Evolutionary conservation across 2,888 invertebrate species (phyloP).

Genomic region (Cryptocheilus praepositus): DNA sequence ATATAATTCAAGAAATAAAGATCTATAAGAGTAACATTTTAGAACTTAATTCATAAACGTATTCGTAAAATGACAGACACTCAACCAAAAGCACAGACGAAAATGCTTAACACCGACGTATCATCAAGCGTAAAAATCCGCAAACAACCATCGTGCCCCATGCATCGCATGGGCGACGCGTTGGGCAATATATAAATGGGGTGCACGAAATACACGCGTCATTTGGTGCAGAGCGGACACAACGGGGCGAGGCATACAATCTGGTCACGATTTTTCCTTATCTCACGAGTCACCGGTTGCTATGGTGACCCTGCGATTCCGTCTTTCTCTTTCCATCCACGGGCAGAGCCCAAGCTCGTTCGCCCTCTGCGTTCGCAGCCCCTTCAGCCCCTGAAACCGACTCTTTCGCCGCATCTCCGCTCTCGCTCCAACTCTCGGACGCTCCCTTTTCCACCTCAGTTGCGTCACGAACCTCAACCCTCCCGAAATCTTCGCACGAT

Average conservation of each 20-base stretch:
- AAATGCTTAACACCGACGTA: no score
- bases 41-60: no score
- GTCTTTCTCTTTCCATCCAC: conserved; percentile 14
- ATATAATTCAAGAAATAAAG: no score
- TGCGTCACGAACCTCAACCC: conserved; percentile 4
- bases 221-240: no score
- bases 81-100: no score
- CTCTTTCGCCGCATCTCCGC: neutral
- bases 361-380: conserved; percentile 14
- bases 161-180: no score
- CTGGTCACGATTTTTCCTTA: conserved; percentile 46
- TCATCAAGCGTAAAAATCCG: no score
- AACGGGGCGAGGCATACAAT: conserved; percentile 22
- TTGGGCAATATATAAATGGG: no score
- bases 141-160: no score
- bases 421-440: neutral
- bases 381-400: neutral
- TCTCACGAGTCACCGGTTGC: conserved; percentile 40
- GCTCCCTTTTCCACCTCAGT: neutral
- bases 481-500: neutral
- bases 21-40: no score
- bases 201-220: no score
- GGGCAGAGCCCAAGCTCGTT: conserved; percentile 24
- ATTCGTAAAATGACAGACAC: no score
- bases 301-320: conserved; percentile 25